Conservation (phyloP, 1,140 invertebrate genomes). For the Drosophila teissieri region DNA sequence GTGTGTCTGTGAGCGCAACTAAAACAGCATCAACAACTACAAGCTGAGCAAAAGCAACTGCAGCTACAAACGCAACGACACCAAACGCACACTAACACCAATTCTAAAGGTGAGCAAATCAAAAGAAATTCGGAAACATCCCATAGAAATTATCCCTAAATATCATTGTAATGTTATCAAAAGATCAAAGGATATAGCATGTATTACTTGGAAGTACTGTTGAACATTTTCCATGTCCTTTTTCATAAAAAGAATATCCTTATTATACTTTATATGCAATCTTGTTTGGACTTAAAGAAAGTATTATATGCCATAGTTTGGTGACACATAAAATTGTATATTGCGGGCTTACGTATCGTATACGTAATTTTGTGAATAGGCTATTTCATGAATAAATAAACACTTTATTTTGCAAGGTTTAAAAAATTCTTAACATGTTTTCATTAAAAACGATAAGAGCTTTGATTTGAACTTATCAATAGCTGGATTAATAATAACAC, state of each 20-base stretch:
- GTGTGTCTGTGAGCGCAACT: slow-evolving; percentile 32
- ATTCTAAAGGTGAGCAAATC: slow-evolving; percentile 13
- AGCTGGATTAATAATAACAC: neutral
- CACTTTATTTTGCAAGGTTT: neutral
- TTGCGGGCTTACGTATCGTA: neutral
- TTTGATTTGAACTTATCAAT: no score
- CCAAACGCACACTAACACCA: slow-evolving; percentile 3
- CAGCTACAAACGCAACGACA: slow-evolving; percentile 19
- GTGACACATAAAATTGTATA: neutral
- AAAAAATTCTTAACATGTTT: no score
- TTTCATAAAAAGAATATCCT: no score
- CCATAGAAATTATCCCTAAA: neutral
- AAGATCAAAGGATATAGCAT: neutral
- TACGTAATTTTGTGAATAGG: neutral
- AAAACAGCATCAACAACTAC: slow-evolving; percentile 24
- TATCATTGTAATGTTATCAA: neutral
- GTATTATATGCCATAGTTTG: no score
- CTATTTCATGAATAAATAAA: no score
- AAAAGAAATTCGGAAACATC: neutral
- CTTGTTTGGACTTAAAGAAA: neutral
- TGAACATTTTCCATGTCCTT: no score
- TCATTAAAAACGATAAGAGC: no score
- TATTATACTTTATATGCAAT: neutral
- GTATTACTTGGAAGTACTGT: neutral
- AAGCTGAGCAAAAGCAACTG: slow-evolving; percentile 10